Evolutionary conservation across 2,797 vertebrate species (phyloP).

Genomic region (Spinus olivaceus): DNA sequence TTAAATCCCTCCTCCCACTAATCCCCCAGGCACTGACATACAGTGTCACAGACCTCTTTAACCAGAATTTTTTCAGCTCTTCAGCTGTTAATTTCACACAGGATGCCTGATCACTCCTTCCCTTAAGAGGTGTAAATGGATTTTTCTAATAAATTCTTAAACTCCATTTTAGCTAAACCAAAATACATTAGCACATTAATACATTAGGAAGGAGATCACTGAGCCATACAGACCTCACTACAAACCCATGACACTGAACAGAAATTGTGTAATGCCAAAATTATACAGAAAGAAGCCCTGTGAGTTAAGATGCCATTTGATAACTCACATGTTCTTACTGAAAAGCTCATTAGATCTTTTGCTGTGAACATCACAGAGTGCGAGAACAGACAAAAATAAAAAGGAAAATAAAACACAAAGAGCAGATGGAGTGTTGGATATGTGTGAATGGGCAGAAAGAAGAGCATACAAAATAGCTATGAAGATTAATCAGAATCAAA

Average conservation of each 20-base stretch:
- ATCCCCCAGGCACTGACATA: background rate
- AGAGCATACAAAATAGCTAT: background rate
- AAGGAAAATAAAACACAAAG: background rate
- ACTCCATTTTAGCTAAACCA: background rate
- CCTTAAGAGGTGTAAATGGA: background rate
- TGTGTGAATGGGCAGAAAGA: background rate
- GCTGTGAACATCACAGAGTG: background rate
- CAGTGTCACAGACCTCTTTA: background rate
- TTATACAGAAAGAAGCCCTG: background rate
- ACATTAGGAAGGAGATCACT: background rate
- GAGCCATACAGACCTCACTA: background rate
- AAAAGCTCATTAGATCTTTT: background rate
- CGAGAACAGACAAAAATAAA: background rate
- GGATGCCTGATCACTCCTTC: background rate
- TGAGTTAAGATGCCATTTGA: background rate
- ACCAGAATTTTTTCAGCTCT: background rate
- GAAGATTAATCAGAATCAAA: background rate
- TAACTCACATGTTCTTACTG: background rate
- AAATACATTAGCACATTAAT: background rate
- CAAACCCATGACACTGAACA: background rate
- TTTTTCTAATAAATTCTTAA: background rate
- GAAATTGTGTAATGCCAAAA: background rate
- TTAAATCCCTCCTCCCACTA: background rate
- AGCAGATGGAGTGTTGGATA: background rate
- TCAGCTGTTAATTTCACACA: background rate